Base-by-base conservation (phyloP, 2,888 invertebrate species). In the Amorpha juglandis region DNA sequence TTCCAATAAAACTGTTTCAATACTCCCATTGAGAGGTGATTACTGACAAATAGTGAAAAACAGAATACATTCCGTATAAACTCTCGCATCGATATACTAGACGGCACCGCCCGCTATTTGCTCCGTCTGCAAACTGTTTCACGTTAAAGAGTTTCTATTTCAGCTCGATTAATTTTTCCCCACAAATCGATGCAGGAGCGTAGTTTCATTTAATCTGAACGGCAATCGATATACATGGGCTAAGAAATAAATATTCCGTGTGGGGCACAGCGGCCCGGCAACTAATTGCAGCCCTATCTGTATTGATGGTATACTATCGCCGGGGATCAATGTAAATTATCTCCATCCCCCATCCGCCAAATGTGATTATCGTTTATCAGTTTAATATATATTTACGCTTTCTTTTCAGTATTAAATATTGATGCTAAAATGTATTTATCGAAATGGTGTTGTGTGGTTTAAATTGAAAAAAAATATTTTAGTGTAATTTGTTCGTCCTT, bases 271-370 rank as follows among this genome's bases (percentile, higher is more conserved):
- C 82, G 75, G 68, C 42, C 42, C 42, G 82, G 80, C 82, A 90
- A 92, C 91, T 92, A 92, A 92, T 92, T 90, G 91, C 90, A 82
- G 83, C 85, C 88, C 90, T 87, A 84, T 77, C 86, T 74, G 82
- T 91, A 92, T 92, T 92, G 89, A 92, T 92, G 90, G 89, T 84
- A 74, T 83, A 83, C 86, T 83, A 86, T 84, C 81, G 77, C 79
- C 77, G 74, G 78, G 87, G 87, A 89, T 91, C 88, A 88, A 84
- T 88, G 86, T 89, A 89, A 89, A 91, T 90, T 91, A 89, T 88
- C 85, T 82, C 50, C 1, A 78, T 77, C 78, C 77, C 76, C 78
- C 77, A 82, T 84, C 86, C 86, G 78, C 84, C 84, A 79, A 81
- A 84, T 75, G 74, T 80, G 79, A 88, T 89, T 86, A 89, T 77